phyloP scores from a whole-genome alignment of 1,140 invertebrate genomes.

The Phthorimaea operculella region DNA sequence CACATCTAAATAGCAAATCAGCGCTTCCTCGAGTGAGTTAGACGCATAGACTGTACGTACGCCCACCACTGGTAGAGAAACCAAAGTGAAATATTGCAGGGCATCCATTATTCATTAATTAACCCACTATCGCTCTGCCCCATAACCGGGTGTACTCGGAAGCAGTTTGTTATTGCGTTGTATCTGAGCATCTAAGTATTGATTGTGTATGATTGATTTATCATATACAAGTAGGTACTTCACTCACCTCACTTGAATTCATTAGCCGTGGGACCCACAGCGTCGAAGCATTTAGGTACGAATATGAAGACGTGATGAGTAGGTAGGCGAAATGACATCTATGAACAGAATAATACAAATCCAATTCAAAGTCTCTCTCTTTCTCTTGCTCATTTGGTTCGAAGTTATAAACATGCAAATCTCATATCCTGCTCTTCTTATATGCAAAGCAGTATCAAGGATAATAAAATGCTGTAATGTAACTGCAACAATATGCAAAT shows the following conservation, averaged over 20 bases:
- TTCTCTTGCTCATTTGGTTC: too few relatives aligned
- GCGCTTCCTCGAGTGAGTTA: slow-evolving; percentile 23
- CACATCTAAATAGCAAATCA: slow-evolving; percentile 26
- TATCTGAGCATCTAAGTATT: slow-evolving; percentile 7
- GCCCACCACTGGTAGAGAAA: slow-evolving; percentile 32
- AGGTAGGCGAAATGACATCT: too few relatives aligned
- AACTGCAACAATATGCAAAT: too few relatives aligned
- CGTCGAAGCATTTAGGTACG: too few relatives aligned
- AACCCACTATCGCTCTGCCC: slow-evolving; percentile 40
- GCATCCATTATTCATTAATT: slow-evolving; percentile 58
- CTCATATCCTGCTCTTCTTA: too few relatives aligned
- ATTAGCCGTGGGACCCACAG: not conserved
- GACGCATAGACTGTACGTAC: slow-evolving; percentile 3
- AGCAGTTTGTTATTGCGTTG: slow-evolving; percentile 18
- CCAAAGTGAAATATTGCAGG: slow-evolving; percentile 45
- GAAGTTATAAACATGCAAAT: too few relatives aligned
- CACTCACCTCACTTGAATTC: not conserved
- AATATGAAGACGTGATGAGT: too few relatives aligned
- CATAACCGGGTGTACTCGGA: slow-evolving; percentile 45
- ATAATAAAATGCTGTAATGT: too few relatives aligned
- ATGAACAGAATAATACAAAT: too few relatives aligned
- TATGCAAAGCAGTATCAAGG: too few relatives aligned
- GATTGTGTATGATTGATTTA: slow-evolving; percentile 3
- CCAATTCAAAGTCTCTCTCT: too few relatives aligned
- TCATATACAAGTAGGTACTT: not conserved